Evolutionary conservation across 2,888 invertebrate species (phyloP).

Genomic region (Pollenia labialis): DNA sequence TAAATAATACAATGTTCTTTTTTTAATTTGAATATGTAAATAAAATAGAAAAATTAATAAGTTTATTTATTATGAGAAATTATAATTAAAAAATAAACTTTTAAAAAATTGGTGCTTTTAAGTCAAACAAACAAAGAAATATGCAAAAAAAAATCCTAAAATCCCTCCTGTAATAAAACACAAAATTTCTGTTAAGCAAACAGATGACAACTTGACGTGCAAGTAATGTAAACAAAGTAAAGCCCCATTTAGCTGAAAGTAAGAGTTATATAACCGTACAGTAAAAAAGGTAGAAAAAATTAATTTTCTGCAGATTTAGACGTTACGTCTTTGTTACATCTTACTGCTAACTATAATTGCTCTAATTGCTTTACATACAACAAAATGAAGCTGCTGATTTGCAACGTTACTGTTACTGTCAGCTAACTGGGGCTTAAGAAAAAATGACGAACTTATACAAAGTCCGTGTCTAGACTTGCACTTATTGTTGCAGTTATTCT

Average conservation of each 20-base stretch:
- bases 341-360: too few species aligned
- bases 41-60: not conserved
- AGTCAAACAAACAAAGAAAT: slow-evolving; percentile 11
- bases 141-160: not conserved
- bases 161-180: not conserved
- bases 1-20: not conserved
- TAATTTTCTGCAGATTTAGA: too few species aligned
- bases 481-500: too few species aligned
- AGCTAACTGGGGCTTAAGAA: not conserved
- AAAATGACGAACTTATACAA: not conserved
- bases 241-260: too few species aligned
- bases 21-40: not conserved
- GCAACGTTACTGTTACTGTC: too few species aligned
- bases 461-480: too few species aligned
- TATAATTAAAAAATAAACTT: slow-evolving; percentile 15
- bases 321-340: too few species aligned
- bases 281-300: too few species aligned
- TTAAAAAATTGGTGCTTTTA: slow-evolving; percentile 62
- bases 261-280: too few species aligned
- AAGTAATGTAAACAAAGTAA: not conserved
- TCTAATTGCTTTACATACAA: too few species aligned
- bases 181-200: not conserved
- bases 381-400: too few species aligned
- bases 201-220: not conserved
- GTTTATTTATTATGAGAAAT: slow-evolving; percentile 11